A percentile compares a stretch with the other conserved stretches of the same genome.
These are phyloP conservation scores for Ptychodera flava DNA, from an alignment of 35 echinoderm and acorn worm species.

Conservation along the genomic window DNA sequence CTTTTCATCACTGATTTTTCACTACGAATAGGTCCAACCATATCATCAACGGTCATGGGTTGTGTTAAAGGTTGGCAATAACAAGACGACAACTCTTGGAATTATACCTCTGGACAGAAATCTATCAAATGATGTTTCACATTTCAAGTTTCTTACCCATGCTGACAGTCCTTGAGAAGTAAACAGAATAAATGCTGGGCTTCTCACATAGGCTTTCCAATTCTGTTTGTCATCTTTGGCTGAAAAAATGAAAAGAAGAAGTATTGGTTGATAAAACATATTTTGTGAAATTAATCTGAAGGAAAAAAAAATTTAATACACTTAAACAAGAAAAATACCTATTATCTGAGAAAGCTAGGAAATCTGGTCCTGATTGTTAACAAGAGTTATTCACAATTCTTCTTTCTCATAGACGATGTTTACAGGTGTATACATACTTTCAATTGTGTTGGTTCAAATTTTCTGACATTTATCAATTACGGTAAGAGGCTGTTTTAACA, in stretches of 20 bases:
- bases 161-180: background rate
- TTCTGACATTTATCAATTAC: too few relatives aligned
- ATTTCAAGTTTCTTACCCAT: background rate
- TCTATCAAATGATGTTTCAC: background rate
- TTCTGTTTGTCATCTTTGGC: background rate
- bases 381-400: too few relatives aligned
- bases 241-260: background rate
- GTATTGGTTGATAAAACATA: background rate
- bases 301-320: too few relatives aligned
- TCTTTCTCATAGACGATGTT: too few relatives aligned
- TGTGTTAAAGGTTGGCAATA: background rate
- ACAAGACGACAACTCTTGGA: background rate
- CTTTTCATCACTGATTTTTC: background rate
- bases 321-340: too few relatives aligned
- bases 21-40: background rate
- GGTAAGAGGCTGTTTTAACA: too few relatives aligned
- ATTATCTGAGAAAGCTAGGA: too few relatives aligned
- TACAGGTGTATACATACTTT: too few relatives aligned
- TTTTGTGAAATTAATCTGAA: too few relatives aligned
- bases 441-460: too few relatives aligned
- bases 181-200: background rate
- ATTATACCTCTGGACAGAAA: background rate
- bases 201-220: background rate
- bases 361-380: too few relatives aligned
- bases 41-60: background rate